Percentiles rank a stretch among this genome's conserved stretches.
Evolutionary conservation across 2,888 invertebrate genomes (phyloP).

Genomic region (Ommatoiulus sabulosus): DNA sequence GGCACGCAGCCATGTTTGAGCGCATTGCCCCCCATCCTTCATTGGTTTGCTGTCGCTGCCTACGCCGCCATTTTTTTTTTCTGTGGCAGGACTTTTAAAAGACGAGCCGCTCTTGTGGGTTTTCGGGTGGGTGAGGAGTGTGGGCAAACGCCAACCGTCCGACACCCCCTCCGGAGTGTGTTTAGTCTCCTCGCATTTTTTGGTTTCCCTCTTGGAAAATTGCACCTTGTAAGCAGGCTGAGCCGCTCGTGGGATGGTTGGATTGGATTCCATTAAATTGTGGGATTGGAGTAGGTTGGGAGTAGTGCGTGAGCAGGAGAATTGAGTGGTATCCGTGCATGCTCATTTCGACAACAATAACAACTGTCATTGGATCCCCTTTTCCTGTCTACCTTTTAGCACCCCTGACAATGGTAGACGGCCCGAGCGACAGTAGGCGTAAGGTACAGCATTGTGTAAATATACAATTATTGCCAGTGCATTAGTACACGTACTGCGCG

Average conservation of each 20-base stretch:
- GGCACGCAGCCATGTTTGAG: background rate
- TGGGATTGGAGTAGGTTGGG: background rate
- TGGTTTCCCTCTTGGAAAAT: background rate
- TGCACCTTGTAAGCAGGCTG: too few relatives aligned
- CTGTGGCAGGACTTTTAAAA: background rate
- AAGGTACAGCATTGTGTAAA: too few relatives aligned
- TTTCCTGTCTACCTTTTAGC: background rate
- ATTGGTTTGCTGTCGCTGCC: conserved; percentile 16
- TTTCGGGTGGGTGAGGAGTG: conserved; percentile 3
- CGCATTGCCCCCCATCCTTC: background rate
- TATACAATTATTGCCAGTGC: too few relatives aligned
- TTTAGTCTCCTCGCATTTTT: background rate
- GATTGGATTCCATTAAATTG: background rate
- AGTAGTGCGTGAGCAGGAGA: background rate
- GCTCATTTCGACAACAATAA: background rate
- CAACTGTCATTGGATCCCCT: background rate
- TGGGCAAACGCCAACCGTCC: background rate
- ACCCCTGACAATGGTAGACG: background rate
- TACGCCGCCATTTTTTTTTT: background rate
- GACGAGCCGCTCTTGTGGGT: conserved; percentile 19
- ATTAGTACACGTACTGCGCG: too few relatives aligned
- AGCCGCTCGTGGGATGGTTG: background rate
- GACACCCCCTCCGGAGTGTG: too few relatives aligned
- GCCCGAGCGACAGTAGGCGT: too few relatives aligned
- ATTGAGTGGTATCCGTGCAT: background rate